Evolutionary conservation across 2,888 invertebrate genomes (phyloP).

Genomic region (Meloe dianella): DNA sequence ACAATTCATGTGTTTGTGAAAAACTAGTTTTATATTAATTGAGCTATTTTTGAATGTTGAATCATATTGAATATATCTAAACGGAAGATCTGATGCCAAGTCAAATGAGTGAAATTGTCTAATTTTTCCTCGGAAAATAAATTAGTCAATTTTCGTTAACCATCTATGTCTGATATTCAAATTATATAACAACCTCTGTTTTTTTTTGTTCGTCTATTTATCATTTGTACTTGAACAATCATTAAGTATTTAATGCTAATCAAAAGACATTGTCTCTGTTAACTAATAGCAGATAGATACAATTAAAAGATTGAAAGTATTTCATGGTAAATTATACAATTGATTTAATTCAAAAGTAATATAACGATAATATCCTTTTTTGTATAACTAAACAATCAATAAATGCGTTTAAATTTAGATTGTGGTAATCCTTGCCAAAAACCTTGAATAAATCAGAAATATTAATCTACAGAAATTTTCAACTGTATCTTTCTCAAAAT

Average conservation of each 20-base stretch:
- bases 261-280: not conserved
- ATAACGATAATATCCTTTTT: not conserved
- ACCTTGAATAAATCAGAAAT: not conserved
- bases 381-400: not conserved
- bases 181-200: not conserved
- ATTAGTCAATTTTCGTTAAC: slow-evolving; percentile 22
- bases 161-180: not conserved
- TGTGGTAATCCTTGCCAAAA: slow-evolving; percentile 4
- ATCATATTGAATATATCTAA: slow-evolving; percentile 37
- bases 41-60: slow-evolving; percentile 42
- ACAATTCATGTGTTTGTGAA: slow-evolving; percentile 21
- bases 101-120: slow-evolving; percentile 25
- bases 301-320: not conserved
- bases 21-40: slow-evolving; percentile 29
- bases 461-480: not conserved
- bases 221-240: not conserved
- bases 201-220: not conserved
- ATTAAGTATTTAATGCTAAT: not conserved
- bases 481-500: not conserved
- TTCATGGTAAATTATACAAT: not conserved
- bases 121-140: slow-evolving; percentile 16
- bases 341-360: not conserved
- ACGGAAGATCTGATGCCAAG: slow-evolving; percentile 39
- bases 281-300: not conserved
- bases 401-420: slow-evolving; percentile 1